phyloP scores from a whole-genome alignment of 2,113 vertebrate genomes.

The Aix galericulata region DNA sequence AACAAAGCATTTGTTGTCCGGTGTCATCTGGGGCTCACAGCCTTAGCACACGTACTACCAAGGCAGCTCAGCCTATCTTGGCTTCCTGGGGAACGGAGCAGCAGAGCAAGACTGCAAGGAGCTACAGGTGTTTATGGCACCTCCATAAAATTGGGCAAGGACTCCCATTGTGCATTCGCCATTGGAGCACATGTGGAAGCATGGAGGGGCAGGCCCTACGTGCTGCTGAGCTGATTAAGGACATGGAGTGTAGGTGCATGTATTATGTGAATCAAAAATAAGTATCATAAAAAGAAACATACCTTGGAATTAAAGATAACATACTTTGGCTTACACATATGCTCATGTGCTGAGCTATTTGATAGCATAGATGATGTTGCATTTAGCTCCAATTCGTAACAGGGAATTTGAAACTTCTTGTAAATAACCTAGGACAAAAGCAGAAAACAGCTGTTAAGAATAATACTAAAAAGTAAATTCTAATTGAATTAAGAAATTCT shows the following conservation, averaged over 20 bases:
- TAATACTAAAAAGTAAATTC: neutral
- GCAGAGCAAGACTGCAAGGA: neutral
- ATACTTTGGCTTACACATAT: constrained; percentile 77
- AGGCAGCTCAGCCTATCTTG: neutral
- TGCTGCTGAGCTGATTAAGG: neutral
- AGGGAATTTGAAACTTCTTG: constrained; percentile 81
- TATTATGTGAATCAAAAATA: constrained; percentile 36
- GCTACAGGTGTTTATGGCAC: neutral
- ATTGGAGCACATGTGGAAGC: neutral
- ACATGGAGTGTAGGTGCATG: neutral
- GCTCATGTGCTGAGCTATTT: constrained; percentile 66
- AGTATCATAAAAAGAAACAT: constrained; percentile 63
- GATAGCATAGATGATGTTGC: constrained; percentile 45
- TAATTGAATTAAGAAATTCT: neutral
- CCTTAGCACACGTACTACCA: neutral
- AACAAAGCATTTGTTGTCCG: neutral
- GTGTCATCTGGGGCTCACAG: neutral
- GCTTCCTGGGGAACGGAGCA: neutral
- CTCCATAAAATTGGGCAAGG: neutral
- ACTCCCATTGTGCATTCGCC: neutral
- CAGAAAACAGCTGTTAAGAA: neutral
- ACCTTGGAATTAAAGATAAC: constrained; percentile 84
- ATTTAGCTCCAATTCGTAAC: constrained; percentile 46
- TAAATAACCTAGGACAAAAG: constrained; percentile 79
- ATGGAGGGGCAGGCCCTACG: neutral